Evolutionary conservation across 2,797 vertebrate genomes (phyloP), one percentile per base, ranked within the genome.

Genomic region (Molothrus aeneus): DNA sequence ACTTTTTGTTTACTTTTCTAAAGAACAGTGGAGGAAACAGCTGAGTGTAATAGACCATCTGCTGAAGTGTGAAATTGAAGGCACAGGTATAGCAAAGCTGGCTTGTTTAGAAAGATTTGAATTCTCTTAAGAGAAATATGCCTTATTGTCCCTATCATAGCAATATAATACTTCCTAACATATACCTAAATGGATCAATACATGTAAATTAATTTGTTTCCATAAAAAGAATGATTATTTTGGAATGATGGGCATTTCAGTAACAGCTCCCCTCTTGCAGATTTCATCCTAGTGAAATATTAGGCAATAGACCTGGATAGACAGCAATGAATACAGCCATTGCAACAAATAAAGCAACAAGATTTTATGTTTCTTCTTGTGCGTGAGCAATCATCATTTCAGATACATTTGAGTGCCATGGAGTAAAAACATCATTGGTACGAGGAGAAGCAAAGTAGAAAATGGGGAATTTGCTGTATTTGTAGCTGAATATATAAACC

Each of bases 311-410:
- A 69, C 31, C 40, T 83, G 48, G 25, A 47, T 45, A 75, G 66
- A 73, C 14, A 93, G 22, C 65, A 96, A 78, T 74, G 42, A 91
- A 78, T 70, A 66, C 17, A 73, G 8, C 34, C 80, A 60, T 47
- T 93, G 50, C 22, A 32, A 78, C 70, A 56, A 92, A 74, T 54
- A 87, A 82, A 21, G 66, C 20, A 90, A 61, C 22, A 80, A 73
- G 57, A 61, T 68, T 93, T 63, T 88, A 29, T 10, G 4, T 78
- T 90, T 77, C n/a, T 72, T 93, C 64, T 69, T 73, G 63, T 61
- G 40, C 18, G 6, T 80, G n/a, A 88, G 69, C 92, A 93, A 86
- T 93, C 59, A 82, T 80, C 3, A 66, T 93, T 92, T 96, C 50
- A 90, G 70, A 81, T 45, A 36, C 0, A 0, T 94, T 93, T 93